A percentile compares a stretch with the other conserved stretches of the same genome.
These are phyloP conservation scores for Leptinotarsa undecemlineata DNA, from an alignment of 1,140 invertebrate genomes.

Conservation along the genomic window DNA sequence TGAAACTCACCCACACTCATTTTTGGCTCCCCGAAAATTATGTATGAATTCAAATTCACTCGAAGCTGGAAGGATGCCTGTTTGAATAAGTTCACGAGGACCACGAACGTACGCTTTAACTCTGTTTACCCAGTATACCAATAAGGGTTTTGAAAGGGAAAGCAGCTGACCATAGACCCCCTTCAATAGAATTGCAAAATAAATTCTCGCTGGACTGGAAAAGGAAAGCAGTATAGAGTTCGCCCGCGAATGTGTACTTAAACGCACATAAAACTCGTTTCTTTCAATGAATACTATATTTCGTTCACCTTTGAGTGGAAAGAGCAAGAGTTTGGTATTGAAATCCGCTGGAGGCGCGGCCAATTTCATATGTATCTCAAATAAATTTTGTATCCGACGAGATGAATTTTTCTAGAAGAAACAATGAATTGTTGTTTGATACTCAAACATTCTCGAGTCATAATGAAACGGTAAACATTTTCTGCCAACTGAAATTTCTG, in stretches of 20 bases:
- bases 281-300: constrained; percentile 50
- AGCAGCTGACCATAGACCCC: constrained; percentile 41
- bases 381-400: constrained; percentile 29
- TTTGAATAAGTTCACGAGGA: constrained; percentile 5
- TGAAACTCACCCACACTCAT: too few relatives aligned
- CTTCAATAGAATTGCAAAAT: constrained; percentile 47
- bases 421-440: constrained; percentile 14
- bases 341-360: constrained; percentile 39
- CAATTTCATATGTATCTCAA: constrained; percentile 47
- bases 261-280: constrained; percentile 35
- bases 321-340: constrained; percentile 41
- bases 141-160: constrained; percentile 48
- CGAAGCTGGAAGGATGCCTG: not conserved
- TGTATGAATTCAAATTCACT: constrained; percentile 24
- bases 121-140: constrained; percentile 54
- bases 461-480: constrained; percentile 13
- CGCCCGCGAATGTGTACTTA: not conserved
- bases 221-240: constrained; percentile 5
- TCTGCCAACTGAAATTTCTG: not conserved
- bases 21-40: not conserved
- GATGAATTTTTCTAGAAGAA: not conserved
- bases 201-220: constrained; percentile 33
- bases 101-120: constrained; percentile 26
- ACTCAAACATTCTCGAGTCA: constrained; percentile 15
- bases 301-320: constrained; percentile 37